Conservation (phyloP, 1,140 invertebrate genomes). For the Babylonia areolata region DNA sequence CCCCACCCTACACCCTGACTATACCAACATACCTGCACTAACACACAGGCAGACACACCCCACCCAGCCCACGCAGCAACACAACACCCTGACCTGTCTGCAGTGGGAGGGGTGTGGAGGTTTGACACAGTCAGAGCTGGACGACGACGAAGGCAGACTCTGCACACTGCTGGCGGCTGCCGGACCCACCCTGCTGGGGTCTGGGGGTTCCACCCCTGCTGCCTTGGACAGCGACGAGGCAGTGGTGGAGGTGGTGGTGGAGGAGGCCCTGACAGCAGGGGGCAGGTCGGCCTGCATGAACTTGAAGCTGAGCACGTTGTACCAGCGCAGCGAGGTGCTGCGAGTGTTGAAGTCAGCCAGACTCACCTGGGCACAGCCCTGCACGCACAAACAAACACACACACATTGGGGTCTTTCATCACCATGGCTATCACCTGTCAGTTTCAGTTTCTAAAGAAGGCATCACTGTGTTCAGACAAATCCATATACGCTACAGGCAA, state of each 20-base stretch:
- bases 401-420: no score
- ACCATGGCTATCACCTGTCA: no score
- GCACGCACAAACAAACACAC: conserved; percentile 59
- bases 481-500: no score
- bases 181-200: background rate
- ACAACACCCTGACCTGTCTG: conserved; percentile 38
- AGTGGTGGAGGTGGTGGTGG: background rate
- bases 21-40: no score
- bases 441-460: no score
- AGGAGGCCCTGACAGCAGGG: background rate
- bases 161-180: conserved; percentile 29
- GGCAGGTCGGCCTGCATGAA: conserved; percentile 83
- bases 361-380: conserved; percentile 97
- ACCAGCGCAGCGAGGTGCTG: conserved; percentile 90
- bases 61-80: background rate
- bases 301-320: conserved; percentile 93
- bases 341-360: conserved; percentile 94
- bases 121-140: conserved; percentile 49
- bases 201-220: background rate
- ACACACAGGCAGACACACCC: no score
- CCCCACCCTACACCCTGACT: no score
- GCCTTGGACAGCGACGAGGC: background rate
- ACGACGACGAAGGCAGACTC: conserved; percentile 47
- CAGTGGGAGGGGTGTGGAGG: conserved; percentile 3
- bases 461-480: no score